These are phyloP conservation scores for Gnatocerus cornutus DNA, from an alignment of 2,888 invertebrate genomes.

Conservation along the genomic window DNA sequence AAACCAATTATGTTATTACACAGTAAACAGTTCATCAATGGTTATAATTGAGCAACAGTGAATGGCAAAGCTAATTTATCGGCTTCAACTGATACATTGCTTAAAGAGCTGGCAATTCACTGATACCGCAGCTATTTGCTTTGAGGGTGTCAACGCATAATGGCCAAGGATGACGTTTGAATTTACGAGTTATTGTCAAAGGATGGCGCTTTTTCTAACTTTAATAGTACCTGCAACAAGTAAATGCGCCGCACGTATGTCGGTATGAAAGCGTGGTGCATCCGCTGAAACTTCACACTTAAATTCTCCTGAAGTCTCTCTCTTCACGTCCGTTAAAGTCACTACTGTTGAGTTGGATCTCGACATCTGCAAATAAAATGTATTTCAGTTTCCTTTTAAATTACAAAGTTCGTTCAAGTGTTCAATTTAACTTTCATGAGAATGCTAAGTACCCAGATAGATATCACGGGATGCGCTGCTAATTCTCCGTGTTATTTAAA, in stretches of 20 bases:
- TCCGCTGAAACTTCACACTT: slow-evolving; percentile 77
- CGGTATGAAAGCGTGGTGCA: slow-evolving; percentile 75
- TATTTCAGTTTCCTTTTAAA: slow-evolving; percentile 35
- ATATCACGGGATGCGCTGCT: neutral
- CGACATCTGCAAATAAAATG: slow-evolving; percentile 69
- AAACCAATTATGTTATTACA: slow-evolving; percentile 51
- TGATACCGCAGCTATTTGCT: slow-evolving; percentile 40
- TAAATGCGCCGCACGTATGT: slow-evolving; percentile 73
- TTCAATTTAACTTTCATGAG: slow-evolving; percentile 2
- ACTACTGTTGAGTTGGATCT: slow-evolving; percentile 74
- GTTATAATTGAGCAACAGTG: slow-evolving; percentile 55
- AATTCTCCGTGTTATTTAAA: neutral
- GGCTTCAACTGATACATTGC: slow-evolving; percentile 47
- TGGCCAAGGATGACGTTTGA: slow-evolving; percentile 29
- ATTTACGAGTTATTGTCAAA: slow-evolving; percentile 23
- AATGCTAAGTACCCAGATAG: neutral
- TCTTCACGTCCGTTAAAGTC: slow-evolving; percentile 72
- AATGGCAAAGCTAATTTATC: slow-evolving; percentile 55
- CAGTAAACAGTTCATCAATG: slow-evolving; percentile 55
- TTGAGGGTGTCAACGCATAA: slow-evolving; percentile 39
- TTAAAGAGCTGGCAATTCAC: slow-evolving; percentile 45
- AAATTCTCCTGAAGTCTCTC: slow-evolving; percentile 74
- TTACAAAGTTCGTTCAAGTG: slow-evolving; percentile 10
- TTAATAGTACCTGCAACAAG: slow-evolving; percentile 71
- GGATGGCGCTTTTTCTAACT: slow-evolving; percentile 20